Evolutionary conservation across 2,888 invertebrate genomes (phyloP).

Genomic region (Helicoverpa assulta): DNA sequence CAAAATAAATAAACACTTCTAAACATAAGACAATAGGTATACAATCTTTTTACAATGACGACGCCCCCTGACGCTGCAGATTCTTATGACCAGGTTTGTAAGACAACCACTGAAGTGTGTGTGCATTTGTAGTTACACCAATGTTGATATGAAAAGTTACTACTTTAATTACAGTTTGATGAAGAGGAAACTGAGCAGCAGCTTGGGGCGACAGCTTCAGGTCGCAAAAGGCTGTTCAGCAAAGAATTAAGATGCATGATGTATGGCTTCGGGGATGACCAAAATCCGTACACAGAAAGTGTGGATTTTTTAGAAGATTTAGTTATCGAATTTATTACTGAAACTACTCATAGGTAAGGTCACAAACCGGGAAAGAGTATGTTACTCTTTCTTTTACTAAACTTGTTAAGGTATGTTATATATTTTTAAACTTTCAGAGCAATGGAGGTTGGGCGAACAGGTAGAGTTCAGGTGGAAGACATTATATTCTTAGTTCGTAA

Average conservation of each 20-base stretch:
- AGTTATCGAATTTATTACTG: conserved; percentile 99
- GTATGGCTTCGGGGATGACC: conserved; percentile 99
- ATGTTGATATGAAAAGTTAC: background rate
- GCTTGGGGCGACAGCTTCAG: conserved; percentile 92
- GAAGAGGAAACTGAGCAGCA: conserved; percentile 94
- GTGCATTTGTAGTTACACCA: background rate
- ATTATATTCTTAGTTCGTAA: conserved; percentile 98
- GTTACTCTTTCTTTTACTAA: background rate
- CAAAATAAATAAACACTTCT: background rate
- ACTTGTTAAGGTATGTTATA: background rate
- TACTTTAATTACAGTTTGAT: conserved; percentile 82
- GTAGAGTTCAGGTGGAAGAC: conserved; percentile 99
- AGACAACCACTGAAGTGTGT: background rate
- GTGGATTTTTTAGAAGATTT: conserved; percentile 99
- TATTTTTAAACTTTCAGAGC: conserved; percentile 90
- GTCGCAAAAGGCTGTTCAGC: conserved; percentile 96
- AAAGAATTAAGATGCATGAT: conserved; percentile 99
- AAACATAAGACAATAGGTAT: conserved; percentile 10
- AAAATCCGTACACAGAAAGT: conserved; percentile 99
- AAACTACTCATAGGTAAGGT: conserved; percentile 91
- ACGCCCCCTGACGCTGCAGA: conserved; percentile 80
- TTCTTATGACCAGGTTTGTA: conserved; percentile 83
- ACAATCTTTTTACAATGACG: conserved; percentile 68
- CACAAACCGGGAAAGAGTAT: background rate
- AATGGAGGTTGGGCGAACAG: conserved; percentile 99